phyloP scores from a whole-genome alignment of 2,113 vertebrate species.

The Paracanthobrama guichenoti region DNA sequence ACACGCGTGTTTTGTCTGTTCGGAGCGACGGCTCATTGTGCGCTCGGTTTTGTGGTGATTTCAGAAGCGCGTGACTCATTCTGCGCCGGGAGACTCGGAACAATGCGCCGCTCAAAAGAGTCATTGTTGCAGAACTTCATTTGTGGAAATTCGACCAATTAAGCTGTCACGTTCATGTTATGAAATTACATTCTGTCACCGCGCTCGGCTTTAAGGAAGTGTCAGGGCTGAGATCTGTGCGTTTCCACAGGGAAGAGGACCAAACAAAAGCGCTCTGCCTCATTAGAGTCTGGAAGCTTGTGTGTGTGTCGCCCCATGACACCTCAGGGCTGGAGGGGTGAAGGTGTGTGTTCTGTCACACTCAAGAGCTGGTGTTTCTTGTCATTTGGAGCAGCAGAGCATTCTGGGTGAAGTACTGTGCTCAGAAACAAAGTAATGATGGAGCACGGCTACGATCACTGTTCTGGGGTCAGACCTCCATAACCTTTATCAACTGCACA shows the following conservation, averaged over 20 bases:
- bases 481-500: no score
- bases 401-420: not conserved
- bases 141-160: slow-evolving; percentile 59
- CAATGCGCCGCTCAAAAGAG: slow-evolving; percentile 50
- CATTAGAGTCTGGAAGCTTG: slow-evolving; percentile 25
- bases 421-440: not conserved
- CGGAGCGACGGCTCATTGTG: not conserved
- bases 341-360: not conserved
- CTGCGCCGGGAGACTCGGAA: slow-evolving; percentile 21
- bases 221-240: slow-evolving; percentile 50
- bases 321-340: not conserved
- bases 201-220: slow-evolving; percentile 46
- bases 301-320: no score
- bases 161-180: slow-evolving; percentile 62
- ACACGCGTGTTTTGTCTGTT: not conserved
- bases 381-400: not conserved
- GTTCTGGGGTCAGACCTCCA: not conserved
- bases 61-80: slow-evolving; percentile 37
- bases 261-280: slow-evolving; percentile 57
- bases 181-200: slow-evolving; percentile 62
- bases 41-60: slow-evolving; percentile 15
- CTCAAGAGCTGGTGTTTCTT: not conserved
- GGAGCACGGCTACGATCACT: not conserved
- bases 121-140: slow-evolving; percentile 61
- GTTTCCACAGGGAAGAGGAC: slow-evolving; percentile 39